phyloP scores from a whole-genome alignment of 1,140 invertebrate species.

The Trichonephila clavata region DNA sequence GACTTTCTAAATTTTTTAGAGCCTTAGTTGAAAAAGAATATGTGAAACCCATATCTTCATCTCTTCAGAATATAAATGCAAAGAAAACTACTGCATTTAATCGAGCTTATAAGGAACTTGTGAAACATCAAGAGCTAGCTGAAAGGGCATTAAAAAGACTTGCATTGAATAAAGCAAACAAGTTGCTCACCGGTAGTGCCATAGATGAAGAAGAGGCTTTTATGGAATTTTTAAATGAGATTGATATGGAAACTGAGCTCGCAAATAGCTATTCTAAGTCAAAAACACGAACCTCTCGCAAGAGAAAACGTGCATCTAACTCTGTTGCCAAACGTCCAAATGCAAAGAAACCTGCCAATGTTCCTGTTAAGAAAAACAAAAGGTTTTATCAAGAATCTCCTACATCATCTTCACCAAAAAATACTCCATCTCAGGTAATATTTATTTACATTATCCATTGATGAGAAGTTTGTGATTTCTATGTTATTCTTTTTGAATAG shows the following conservation, averaged over 20 bases:
- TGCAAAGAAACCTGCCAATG: conserved; percentile 65
- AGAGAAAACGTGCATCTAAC: conserved; percentile 44
- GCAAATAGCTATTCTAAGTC: background rate
- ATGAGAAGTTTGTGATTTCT: too few relatives aligned
- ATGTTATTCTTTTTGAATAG: too few relatives aligned
- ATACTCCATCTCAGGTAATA: conserved; percentile 39
- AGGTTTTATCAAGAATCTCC: conserved; percentile 74
- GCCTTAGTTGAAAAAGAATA: conserved; percentile 82
- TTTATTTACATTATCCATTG: background rate
- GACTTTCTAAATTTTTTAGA: conserved; percentile 49
- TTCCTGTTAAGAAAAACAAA: conserved; percentile 73
- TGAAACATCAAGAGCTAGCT: conserved; percentile 85
- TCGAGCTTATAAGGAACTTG: conserved; percentile 88
- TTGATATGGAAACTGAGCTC: conserved; percentile 77
- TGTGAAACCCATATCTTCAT: conserved; percentile 87
- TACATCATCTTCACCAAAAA: conserved; percentile 69
- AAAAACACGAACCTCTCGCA: conserved; percentile 7
- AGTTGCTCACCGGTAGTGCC: background rate
- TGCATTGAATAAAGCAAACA: background rate
- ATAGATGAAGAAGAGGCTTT: background rate
- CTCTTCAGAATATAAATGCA: conserved; percentile 84
- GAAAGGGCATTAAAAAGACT: conserved; percentile 34
- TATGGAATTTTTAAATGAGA: too few relatives aligned
- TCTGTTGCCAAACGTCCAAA: conserved; percentile 34
- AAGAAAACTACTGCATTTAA: conserved; percentile 86